Percentiles rank a stretch among this genome's conserved stretches.
Conservation (phyloP, 2,888 invertebrate species). For the Microctonus aethiopoides region DNA sequence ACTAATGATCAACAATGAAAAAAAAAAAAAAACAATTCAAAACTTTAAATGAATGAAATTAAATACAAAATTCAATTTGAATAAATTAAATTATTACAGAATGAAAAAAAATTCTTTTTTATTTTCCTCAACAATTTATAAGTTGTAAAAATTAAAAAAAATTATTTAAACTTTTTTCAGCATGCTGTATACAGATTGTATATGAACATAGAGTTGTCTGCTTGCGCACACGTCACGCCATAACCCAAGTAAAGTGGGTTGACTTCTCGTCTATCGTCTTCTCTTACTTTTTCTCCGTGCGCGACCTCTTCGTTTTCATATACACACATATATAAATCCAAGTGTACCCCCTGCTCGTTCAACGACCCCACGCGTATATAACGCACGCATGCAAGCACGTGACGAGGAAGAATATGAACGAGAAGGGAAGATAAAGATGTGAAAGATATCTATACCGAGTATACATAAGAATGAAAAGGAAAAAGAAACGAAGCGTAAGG, state of each 20-base stretch:
- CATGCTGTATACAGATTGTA: not conserved
- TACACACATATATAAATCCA: constrained; percentile 12
- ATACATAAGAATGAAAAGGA: constrained; percentile 12
- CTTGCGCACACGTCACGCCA: constrained; percentile 7
- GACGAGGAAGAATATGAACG: constrained; percentile 39
- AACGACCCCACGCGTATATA: constrained; percentile 57
- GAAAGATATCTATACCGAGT: constrained; percentile 3
- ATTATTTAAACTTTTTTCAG: not conserved
- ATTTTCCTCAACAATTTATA: not conserved
- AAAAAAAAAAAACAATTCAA: no score
- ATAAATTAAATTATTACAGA: no score
- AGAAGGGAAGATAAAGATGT: constrained; percentile 29
- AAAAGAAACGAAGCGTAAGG: no score
- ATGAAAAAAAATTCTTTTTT: no score
- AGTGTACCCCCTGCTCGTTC: constrained; percentile 61
- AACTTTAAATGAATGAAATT: no score
- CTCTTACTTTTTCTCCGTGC: constrained; percentile 16
- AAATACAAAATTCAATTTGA: no score
- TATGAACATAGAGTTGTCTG: not conserved
- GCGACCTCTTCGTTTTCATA: not conserved
- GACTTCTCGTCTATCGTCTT: constrained; percentile 26
- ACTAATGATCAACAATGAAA: no score
- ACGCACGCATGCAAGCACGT: constrained; percentile 52
- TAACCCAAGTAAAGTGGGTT: constrained; percentile 42
- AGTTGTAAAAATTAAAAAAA: not conserved